Evolutionary conservation across 2,113 vertebrate species (phyloP).

Genomic region (Trichechus manatus): DNA sequence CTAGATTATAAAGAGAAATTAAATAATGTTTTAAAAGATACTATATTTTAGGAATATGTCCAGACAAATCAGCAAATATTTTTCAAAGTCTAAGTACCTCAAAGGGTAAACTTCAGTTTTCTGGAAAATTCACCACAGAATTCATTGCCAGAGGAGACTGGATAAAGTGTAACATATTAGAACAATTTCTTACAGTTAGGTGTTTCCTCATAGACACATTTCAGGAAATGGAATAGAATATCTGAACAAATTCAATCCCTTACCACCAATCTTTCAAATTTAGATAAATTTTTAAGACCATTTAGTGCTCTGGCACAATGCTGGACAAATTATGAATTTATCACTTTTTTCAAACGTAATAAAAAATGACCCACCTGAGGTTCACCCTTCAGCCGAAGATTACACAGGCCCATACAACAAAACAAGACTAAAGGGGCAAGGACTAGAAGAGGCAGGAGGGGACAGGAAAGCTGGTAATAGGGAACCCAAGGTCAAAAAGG

Average conservation of each 20-base stretch:
- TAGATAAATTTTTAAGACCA: conserved; percentile 33
- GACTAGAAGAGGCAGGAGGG: too few relatives aligned
- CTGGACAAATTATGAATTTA: conserved; percentile 15
- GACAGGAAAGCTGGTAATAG: too few relatives aligned
- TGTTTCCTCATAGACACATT: conserved; percentile 26
- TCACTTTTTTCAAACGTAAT: conserved; percentile 13
- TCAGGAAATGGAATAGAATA: conserved; percentile 55
- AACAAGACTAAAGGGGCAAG: too few relatives aligned
- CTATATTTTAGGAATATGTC: conserved; percentile 29
- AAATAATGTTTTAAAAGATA: conserved; percentile 3
- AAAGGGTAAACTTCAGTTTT: conserved; percentile 56
- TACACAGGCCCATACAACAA: too few relatives aligned
- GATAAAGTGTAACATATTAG: conserved; percentile 45
- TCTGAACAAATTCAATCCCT: conserved; percentile 35
- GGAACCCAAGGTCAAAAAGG: too few relatives aligned
- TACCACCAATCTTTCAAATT: conserved; percentile 40
- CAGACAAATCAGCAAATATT: conserved; percentile 36
- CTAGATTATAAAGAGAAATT: conserved; percentile 10
- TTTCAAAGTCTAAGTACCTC: conserved; percentile 52
- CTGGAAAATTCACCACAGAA: conserved; percentile 47
- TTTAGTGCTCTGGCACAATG: conserved; percentile 44
- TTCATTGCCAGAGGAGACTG: neutral
- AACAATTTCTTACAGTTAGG: conserved; percentile 21
- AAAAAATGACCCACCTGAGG: neutral
- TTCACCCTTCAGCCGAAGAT: too few relatives aligned